phyloP scores from a whole-genome alignment of 2,797 vertebrate genomes.

The Malacoctenus gilli region DNA sequence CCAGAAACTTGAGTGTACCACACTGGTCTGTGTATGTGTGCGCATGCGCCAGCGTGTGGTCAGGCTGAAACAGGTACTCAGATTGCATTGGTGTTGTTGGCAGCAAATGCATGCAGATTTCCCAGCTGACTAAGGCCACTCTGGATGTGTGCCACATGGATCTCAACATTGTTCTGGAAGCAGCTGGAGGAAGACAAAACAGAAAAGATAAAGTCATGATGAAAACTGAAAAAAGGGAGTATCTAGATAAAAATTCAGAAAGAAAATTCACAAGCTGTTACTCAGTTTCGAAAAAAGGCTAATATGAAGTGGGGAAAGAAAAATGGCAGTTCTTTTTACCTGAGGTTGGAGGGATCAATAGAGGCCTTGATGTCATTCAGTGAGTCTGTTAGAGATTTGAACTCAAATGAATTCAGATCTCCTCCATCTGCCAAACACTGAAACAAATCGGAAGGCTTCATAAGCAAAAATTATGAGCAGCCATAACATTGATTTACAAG shows the following conservation, averaged over 20 bases:
- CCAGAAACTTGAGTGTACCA: conserved; percentile 11
- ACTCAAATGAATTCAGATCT: conserved; percentile 98
- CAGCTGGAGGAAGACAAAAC: conserved; percentile 79
- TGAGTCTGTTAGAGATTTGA: conserved; percentile 98
- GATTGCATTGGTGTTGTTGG: conserved; percentile 97
- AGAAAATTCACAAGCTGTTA: too few relatives aligned
- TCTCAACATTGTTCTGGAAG: conserved; percentile 99
- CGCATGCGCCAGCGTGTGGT: conserved; percentile 24
- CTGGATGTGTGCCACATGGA: conserved; percentile 99
- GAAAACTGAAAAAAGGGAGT: too few relatives aligned
- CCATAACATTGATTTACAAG: not conserved
- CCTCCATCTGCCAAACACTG: conserved; percentile 97
- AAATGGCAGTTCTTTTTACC: conserved; percentile 76
- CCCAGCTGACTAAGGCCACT: conserved; percentile 99
- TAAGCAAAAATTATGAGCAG: not conserved
- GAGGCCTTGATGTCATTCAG: conserved; percentile 98
- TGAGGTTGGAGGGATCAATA: conserved; percentile 96
- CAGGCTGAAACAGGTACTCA: conserved; percentile 72
- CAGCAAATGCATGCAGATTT: conserved; percentile 95
- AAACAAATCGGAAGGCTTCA: conserved; percentile 28
- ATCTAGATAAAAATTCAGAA: not conserved
- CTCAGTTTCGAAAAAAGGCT: too few relatives aligned
- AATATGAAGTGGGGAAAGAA: too few relatives aligned
- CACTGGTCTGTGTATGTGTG: conserved; percentile 16
- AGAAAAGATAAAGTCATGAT: not conserved